These are phyloP conservation scores for Corythucha ciliata DNA, from an alignment of 2,888 invertebrate species.

Conservation along the genomic window DNA sequence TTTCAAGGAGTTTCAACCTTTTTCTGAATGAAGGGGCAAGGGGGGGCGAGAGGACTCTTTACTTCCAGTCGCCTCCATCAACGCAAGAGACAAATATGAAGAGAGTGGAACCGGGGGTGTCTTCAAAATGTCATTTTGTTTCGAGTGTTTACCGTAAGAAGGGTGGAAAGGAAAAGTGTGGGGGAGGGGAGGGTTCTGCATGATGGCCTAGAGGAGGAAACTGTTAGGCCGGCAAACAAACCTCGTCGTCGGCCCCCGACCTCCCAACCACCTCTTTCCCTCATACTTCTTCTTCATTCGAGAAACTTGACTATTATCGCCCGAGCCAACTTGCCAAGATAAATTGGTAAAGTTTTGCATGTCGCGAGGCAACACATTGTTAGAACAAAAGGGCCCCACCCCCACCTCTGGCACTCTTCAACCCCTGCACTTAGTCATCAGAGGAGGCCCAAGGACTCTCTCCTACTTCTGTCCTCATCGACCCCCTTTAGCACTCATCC, in stretches of 20 bases:
- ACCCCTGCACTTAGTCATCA: not conserved
- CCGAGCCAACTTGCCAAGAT: slow-evolving; percentile 26
- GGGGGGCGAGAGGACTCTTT: too few relatives aligned
- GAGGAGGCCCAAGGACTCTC: not conserved
- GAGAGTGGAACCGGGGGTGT: slow-evolving; percentile 12
- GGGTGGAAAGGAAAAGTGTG: slow-evolving; percentile 38
- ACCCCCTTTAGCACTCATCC: not conserved
- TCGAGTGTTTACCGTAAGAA: slow-evolving; percentile 29
- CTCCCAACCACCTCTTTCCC: slow-evolving; percentile 9
- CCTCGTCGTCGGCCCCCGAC: slow-evolving; percentile 8
- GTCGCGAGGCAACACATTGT: slow-evolving; percentile 29
- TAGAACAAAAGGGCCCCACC: slow-evolving; percentile 26
- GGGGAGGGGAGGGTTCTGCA: slow-evolving; percentile 43
- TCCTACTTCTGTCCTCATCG: not conserved
- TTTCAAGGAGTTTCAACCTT: too few relatives aligned
- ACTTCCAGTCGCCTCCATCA: too few relatives aligned
- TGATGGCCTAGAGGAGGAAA: slow-evolving; percentile 50
- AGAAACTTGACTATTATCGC: slow-evolving; percentile 28
- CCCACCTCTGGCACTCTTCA: not conserved
- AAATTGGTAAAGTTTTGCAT: slow-evolving; percentile 32
- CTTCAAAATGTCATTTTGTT: slow-evolving; percentile 30
- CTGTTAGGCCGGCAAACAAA: slow-evolving; percentile 26
- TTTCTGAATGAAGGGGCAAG: too few relatives aligned
- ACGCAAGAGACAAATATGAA: slow-evolving; percentile 18
- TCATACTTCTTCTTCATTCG: slow-evolving; percentile 1